These are phyloP conservation scores for Gyps fulvus DNA, from an alignment of 2,113 vertebrate genomes.

Conservation along the genomic window DNA sequence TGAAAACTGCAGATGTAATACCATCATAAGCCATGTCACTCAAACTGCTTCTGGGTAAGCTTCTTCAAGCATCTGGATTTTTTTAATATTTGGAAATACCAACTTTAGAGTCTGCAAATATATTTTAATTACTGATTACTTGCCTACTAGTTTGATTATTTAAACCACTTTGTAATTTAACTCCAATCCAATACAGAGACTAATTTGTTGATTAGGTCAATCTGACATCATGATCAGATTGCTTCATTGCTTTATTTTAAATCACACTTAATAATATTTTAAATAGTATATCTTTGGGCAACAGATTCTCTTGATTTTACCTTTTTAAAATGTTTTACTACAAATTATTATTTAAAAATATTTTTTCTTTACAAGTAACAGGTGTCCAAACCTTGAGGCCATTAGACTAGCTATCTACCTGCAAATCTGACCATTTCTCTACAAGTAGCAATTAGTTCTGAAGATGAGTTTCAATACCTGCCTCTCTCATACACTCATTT, in stretches of 20 bases:
- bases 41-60: neutral
- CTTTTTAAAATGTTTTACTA: neutral
- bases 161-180: neutral
- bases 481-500: neutral
- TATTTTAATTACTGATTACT: neutral
- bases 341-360: neutral
- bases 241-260: neutral
- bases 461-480: neutral
- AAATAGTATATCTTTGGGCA: neutral
- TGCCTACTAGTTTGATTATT: neutral
- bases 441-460: neutral
- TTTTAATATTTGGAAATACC: neutral
- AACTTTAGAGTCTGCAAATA: neutral
- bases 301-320: neutral
- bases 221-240: neutral
- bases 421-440: neutral
- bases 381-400: neutral
- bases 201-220: neutral
- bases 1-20: neutral
- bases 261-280: neutral
- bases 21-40: neutral
- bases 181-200: neutral
- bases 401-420: neutral
- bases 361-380: neutral
- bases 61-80: neutral